Percentiles rank a stretch among this genome's conserved stretches.
Conservation (phyloP, 1,140 invertebrate genomes). For the Drosophila lacertosa region DNA sequence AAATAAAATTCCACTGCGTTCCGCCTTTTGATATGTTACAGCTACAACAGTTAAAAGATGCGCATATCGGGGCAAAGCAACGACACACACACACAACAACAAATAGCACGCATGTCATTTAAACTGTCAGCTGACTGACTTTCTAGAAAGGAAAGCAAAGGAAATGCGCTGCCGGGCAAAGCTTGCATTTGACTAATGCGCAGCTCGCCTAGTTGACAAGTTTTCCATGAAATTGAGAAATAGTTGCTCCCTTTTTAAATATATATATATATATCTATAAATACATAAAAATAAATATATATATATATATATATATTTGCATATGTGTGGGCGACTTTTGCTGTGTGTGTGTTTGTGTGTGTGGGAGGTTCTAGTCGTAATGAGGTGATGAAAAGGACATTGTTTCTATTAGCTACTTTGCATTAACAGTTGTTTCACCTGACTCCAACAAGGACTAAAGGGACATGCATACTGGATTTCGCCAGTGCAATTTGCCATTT, state of each 20-base stretch:
- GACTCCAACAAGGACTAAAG: not conserved
- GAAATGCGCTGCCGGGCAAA: slow-evolving; percentile 23
- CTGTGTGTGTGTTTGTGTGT: not conserved
- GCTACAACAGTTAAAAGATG: slow-evolving; percentile 23
- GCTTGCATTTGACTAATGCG: slow-evolving; percentile 70
- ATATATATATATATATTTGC: slow-evolving; percentile 2
- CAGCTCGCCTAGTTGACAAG: slow-evolving; percentile 61
- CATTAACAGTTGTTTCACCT: not conserved
- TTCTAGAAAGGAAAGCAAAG: slow-evolving; percentile 30
- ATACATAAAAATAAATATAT: not conserved
- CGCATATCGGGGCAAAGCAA: slow-evolving; percentile 8
- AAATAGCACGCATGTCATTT: slow-evolving; percentile 62
- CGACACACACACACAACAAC: slow-evolving; percentile 8
- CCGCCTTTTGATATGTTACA: slow-evolving; percentile 69
- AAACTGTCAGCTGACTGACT: slow-evolving; percentile 50
- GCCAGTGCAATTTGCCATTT: slow-evolving; percentile 11
- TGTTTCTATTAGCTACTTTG: not conserved
- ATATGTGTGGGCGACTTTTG: not conserved
- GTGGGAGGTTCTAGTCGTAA: too few relatives aligned
- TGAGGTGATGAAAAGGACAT: not conserved
- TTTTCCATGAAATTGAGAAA: slow-evolving; percentile 70
- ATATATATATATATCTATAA: slow-evolving; percentile 1
- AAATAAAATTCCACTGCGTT: slow-evolving; percentile 63
- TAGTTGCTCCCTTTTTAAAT: slow-evolving; percentile 52
- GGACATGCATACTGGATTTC: not conserved